Conservation (phyloP, 2,797 vertebrate genomes). For the Myotis findleyi region DNA sequence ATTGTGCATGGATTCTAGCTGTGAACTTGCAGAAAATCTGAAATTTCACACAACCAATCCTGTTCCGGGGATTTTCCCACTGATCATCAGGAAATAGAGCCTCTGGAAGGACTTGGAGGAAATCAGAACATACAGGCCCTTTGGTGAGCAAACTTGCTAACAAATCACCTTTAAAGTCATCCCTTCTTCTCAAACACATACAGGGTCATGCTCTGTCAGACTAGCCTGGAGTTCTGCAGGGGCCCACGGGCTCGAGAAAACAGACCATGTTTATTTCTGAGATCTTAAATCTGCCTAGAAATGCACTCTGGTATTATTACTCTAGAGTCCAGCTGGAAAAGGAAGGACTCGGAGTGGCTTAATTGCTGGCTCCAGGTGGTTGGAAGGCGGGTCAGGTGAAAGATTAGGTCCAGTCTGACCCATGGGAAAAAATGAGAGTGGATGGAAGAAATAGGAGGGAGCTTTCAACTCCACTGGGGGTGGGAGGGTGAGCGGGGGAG, state of each 20-base stretch:
- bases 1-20: conserved; percentile 84
- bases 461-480: not conserved
- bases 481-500: fast-evolving
- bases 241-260: not conserved
- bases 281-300: not conserved
- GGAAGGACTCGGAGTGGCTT: not conserved
- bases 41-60: conserved; percentile 83
- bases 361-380: too few relatives aligned
- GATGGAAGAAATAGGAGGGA: not conserved
- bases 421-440: not conserved
- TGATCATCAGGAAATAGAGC: conserved; percentile 42
- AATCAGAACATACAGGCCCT: conserved; percentile 41
- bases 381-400: not conserved
- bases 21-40: conserved; percentile 83
- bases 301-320: too few relatives aligned
- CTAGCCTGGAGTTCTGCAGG: not conserved
- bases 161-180: not conserved
- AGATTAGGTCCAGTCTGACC: not conserved
- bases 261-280: not conserved
- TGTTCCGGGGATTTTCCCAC: conserved; percentile 75
- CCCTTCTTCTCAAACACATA: not conserved
- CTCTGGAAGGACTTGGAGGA: conserved; percentile 51
- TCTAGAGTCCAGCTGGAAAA: not conserved
- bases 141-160: not conserved
- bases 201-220: fast-evolving